phyloP scores from a whole-genome alignment of 64 coral and sea anemone genomes.

The Hydrozoanthus tunicans region DNA sequence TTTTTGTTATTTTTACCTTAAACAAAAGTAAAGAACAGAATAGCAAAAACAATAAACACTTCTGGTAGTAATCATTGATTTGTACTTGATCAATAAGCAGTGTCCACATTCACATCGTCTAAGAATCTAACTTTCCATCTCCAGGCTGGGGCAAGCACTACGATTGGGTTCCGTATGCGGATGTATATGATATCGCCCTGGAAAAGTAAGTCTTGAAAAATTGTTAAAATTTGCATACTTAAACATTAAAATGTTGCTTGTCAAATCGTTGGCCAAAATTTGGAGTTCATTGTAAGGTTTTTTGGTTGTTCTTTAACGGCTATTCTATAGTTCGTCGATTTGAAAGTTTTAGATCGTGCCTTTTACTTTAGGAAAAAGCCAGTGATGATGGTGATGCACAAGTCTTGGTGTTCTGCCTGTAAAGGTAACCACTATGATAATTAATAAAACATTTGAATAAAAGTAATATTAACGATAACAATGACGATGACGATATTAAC shows the following conservation, averaged over 20 bases:
- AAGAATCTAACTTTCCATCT: not conserved
- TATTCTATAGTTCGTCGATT: not conserved
- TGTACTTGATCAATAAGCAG: too few relatives aligned
- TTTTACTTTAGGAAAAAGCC: constrained; percentile 64
- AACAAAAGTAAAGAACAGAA: too few relatives aligned
- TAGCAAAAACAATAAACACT: too few relatives aligned
- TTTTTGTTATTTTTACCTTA: not conserved
- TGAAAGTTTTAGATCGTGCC: not conserved
- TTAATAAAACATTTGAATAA: not conserved
- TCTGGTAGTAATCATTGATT: too few relatives aligned
- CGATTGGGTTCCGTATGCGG: constrained; percentile 69
- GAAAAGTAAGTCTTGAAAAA: constrained; percentile 44
- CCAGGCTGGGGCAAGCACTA: constrained; percentile 82
- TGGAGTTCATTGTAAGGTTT: too few relatives aligned
- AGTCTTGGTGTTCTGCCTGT: constrained; percentile 93
- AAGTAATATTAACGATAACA: not conserved
- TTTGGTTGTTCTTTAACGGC: too few relatives aligned
- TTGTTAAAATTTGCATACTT: not conserved
- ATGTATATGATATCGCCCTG: constrained; percentile 64
- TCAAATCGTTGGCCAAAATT: not conserved
- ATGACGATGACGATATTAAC: not conserved
- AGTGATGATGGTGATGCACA: constrained; percentile 84
- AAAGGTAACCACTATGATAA: constrained; percentile 63
- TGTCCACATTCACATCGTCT: not conserved
- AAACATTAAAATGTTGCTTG: not conserved